phyloP scores from a whole-genome alignment of 2,797 vertebrate species.

The Nothura maculosa region DNA sequence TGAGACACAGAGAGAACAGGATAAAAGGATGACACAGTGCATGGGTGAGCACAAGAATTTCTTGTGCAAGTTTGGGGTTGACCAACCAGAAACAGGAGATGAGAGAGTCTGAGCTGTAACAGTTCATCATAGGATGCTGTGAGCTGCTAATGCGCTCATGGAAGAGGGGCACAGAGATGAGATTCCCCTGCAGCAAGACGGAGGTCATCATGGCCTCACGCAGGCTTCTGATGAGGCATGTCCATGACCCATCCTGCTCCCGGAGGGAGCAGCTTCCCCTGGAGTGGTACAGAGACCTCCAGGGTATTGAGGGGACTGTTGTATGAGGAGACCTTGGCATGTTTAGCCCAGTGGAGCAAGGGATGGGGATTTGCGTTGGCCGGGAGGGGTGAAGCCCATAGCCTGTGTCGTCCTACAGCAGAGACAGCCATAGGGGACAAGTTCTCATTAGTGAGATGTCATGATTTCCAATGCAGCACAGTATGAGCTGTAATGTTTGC shows the following conservation, averaged over 20 bases:
- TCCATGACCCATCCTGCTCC: background rate
- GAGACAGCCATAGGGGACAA: background rate
- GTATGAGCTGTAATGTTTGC: background rate
- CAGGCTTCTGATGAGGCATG: background rate
- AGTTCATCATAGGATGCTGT: background rate
- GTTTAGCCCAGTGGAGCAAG: background rate
- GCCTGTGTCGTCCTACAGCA: background rate
- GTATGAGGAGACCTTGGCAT: background rate
- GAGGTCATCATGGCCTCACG: background rate
- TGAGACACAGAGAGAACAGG: background rate
- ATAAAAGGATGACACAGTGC: background rate
- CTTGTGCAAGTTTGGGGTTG: background rate
- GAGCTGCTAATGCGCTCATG: background rate
- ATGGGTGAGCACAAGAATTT: rapidly evolving
- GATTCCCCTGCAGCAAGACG: rapidly evolving
- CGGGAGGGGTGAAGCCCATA: too few relatives aligned
- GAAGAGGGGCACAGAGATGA: background rate
- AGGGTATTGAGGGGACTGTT: background rate
- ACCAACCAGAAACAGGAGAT: background rate
- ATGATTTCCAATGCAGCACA: background rate
- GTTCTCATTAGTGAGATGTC: background rate
- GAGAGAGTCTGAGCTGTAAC: background rate
- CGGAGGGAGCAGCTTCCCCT: background rate
- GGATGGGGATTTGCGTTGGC: too few relatives aligned
- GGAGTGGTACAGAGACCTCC: background rate